phyloP scores from a whole-genome alignment of 2,797 vertebrate genomes.

The Micrastur ruficollis region DNA sequence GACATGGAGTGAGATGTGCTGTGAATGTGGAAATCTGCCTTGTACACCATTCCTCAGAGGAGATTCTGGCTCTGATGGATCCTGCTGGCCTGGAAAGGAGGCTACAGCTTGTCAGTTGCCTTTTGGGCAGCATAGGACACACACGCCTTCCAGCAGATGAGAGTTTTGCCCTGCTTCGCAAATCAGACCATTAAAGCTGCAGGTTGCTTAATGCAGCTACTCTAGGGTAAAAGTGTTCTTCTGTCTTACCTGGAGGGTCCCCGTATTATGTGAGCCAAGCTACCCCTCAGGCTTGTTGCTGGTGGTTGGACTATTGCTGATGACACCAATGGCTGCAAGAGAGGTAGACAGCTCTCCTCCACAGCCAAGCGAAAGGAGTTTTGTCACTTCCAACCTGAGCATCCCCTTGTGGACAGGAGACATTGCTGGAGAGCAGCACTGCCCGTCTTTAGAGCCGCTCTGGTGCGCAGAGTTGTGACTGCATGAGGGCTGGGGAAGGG shows the following conservation, averaged over 20 bases:
- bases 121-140: neutral
- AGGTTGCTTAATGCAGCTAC: neutral
- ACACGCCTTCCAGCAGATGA: neutral
- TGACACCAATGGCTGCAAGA: neutral
- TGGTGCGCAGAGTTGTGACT: neutral
- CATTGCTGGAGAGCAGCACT: neutral
- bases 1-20: neutral
- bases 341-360: neutral
- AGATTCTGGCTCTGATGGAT: neutral
- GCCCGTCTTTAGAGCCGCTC: neutral
- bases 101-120: neutral
- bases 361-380: fast-evolving
- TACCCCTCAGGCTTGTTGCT: neutral
- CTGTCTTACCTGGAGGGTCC: neutral
- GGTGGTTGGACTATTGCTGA: neutral
- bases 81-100: neutral
- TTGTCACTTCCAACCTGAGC: neutral
- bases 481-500: neutral
- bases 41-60: neutral
- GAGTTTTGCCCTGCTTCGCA: neutral
- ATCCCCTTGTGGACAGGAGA: neutral
- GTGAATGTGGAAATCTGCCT: neutral
- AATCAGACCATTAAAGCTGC: neutral
- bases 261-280: neutral
- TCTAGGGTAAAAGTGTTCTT: neutral